A percentile compares a stretch with the other conserved stretches of the same genome.
Evolutionary conservation across 2,797 vertebrate genomes (phyloP).

Genomic region (Spinus pinus): DNA sequence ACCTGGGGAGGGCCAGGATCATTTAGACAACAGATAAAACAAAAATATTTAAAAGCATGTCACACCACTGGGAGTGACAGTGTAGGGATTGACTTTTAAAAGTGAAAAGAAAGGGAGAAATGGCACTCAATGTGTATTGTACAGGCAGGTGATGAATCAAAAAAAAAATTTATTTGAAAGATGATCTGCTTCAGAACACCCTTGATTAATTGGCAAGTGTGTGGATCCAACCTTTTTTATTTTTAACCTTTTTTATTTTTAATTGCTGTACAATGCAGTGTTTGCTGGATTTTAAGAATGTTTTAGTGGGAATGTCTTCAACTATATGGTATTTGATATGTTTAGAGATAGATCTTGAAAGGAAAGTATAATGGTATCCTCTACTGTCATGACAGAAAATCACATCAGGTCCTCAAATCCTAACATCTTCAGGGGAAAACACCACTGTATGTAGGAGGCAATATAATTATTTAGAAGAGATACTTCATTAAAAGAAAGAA

Average conservation of each 20-base stretch:
- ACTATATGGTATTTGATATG: neutral
- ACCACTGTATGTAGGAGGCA: neutral
- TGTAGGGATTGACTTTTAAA: neutral
- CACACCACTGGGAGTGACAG: neutral
- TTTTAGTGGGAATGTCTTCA: neutral
- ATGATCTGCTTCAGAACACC: neutral
- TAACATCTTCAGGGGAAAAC: neutral
- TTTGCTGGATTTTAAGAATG: neutral
- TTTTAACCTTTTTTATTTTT: neutral
- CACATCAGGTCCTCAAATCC: neutral
- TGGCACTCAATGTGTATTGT: neutral
- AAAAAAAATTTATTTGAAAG: neutral
- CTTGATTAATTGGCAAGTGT: neutral
- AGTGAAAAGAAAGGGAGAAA: neutral
- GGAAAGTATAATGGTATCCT: neutral
- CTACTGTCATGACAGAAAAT: neutral
- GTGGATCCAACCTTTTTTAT: neutral
- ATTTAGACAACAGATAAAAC: neutral
- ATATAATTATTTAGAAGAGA: neutral
- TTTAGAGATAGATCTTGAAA: neutral
- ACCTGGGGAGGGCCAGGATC: neutral
- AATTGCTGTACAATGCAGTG: neutral
- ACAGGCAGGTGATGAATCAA: neutral
- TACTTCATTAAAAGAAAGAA: neutral
- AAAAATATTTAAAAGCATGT: rapidly evolving